Percentiles rank a stretch among this genome's conserved stretches.
phyloP scores from a whole-genome alignment of 2,113 vertebrate species.

The Elaphurus davidianus region DNA sequence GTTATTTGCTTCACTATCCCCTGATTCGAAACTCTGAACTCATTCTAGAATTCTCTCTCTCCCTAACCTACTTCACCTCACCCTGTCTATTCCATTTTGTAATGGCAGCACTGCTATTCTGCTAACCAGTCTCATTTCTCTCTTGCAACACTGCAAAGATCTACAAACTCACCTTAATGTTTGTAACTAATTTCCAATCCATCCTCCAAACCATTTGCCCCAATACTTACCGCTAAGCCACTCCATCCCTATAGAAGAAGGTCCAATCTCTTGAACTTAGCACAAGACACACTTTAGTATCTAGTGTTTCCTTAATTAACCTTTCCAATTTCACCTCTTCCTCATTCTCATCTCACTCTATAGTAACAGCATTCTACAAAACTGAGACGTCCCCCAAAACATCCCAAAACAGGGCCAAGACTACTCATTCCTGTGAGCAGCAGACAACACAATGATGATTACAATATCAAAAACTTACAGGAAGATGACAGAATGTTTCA shows the following conservation, averaged over 20 bases:
- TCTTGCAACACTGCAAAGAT: not conserved
- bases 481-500: not conserved
- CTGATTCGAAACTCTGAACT: not conserved
- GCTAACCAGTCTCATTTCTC: not conserved
- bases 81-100: not conserved
- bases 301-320: not conserved
- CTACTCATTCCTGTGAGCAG: not conserved
- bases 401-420: not conserved
- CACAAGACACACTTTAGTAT: not conserved
- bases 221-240: not conserved
- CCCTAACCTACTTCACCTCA: not conserved
- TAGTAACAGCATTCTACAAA: not conserved
- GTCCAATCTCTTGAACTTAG: not conserved
- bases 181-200: not conserved
- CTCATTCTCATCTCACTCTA: not conserved
- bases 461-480: not conserved
- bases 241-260: not conserved
- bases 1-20: not conserved
- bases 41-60: not conserved
- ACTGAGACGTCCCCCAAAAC: not conserved
- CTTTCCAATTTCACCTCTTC: not conserved
- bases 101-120: not conserved
- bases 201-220: not conserved
- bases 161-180: not conserved
- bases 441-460: not conserved